Percentiles rank a stretch among this genome's conserved stretches.
phyloP scores from a whole-genome alignment of 2,888 invertebrate species.

The Volucella inflata region DNA sequence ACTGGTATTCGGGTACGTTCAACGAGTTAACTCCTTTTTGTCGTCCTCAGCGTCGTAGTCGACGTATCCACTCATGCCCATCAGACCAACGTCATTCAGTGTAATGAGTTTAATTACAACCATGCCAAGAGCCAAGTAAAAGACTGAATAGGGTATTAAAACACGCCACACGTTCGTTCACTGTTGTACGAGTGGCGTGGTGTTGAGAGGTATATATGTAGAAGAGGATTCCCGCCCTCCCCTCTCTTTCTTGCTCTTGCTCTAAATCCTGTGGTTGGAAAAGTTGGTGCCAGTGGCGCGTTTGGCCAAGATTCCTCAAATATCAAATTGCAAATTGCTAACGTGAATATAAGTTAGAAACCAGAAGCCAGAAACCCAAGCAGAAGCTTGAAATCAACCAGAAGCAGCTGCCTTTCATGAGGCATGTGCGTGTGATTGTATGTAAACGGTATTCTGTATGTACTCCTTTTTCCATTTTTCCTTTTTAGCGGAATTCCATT shows the following conservation, averaged over 20 bases:
- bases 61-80: slow-evolving; percentile 46
- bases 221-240: no score
- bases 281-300: background rate
- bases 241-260: no score
- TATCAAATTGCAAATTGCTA: slow-evolving; percentile 73
- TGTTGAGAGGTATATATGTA: no score
- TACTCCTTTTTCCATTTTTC: slow-evolving; percentile 22
- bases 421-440: slow-evolving; percentile 22
- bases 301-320: slow-evolving; percentile 43
- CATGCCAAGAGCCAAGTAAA: slow-evolving; percentile 66
- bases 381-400: background rate
- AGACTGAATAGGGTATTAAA: slow-evolving; percentile 68
- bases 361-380: background rate
- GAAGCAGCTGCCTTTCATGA: slow-evolving; percentile 58
- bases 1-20: no score
- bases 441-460: background rate
- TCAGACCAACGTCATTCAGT: slow-evolving; percentile 65
- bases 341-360: slow-evolving; percentile 45
- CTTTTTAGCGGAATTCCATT: slow-evolving; percentile 51
- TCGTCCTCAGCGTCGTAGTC: background rate
- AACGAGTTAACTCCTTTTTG: background rate
- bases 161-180: slow-evolving; percentile 63
- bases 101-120: slow-evolving; percentile 75
- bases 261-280: slow-evolving; percentile 18
- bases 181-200: background rate